Percentiles rank a stretch among this genome's conserved stretches.
phyloP scores from a whole-genome alignment of 2,888 invertebrate species.

The Sinopyrophorus schimmeli region DNA sequence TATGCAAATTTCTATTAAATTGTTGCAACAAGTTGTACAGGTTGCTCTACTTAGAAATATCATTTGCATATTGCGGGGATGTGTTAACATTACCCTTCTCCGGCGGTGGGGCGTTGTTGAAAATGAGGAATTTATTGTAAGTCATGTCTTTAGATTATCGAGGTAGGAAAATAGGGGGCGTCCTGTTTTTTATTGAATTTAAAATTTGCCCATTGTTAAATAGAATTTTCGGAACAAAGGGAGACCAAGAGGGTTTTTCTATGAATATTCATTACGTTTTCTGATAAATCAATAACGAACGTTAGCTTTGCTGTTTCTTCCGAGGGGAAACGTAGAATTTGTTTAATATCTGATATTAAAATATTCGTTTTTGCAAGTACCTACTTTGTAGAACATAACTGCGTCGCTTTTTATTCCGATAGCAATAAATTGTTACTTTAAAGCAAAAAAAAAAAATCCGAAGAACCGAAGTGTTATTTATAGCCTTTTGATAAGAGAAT shows the following conservation, averaged over 20 bases:
- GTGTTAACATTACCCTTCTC: constrained; percentile 17
- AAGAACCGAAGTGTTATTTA: constrained; percentile 30
- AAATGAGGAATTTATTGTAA: constrained; percentile 7
- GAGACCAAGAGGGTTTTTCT: constrained; percentile 7
- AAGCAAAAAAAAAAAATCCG: constrained; percentile 31
- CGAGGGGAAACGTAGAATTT: neutral
- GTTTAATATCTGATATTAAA: neutral
- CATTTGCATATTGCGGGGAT: constrained; percentile 25
- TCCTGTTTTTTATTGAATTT: too few relatives aligned
- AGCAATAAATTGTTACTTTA: constrained; percentile 34
- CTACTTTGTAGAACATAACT: constrained; percentile 1
- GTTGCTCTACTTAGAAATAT: constrained; percentile 21
- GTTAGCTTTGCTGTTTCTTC: constrained; percentile 1
- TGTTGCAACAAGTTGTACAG: constrained; percentile 24
- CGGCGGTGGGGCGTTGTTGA: constrained; percentile 11
- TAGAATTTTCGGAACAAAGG: too few relatives aligned
- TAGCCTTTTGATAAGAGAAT: constrained; percentile 31
- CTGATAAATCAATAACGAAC: constrained; percentile 1
- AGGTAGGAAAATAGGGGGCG: too few relatives aligned
- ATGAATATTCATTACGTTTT: constrained; percentile 12
- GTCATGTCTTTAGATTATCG: too few relatives aligned
- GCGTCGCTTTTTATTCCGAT: constrained; percentile 1
- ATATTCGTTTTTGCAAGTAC: too few relatives aligned
- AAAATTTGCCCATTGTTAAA: too few relatives aligned
- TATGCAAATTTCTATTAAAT: constrained; percentile 24